A percentile compares a stretch with the other conserved stretches of the same genome.
Conservation (phyloP, 2,113 vertebrate species). For the Trichechus manatus region DNA sequence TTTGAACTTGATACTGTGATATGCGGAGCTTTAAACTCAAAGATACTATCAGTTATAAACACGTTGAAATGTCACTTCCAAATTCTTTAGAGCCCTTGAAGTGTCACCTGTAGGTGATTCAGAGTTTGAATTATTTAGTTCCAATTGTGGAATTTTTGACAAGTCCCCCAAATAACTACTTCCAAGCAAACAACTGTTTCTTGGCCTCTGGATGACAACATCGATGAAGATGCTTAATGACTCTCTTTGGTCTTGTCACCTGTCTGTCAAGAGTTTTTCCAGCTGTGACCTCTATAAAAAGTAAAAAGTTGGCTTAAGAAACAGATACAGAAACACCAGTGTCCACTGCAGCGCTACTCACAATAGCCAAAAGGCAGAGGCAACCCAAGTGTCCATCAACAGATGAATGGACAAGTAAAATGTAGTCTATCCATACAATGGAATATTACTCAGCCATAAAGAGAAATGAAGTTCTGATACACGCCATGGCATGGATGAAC, state of each 20-base stretch:
- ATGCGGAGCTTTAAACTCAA: conserved; percentile 15
- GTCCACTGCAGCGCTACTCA: too few relatives aligned
- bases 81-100: neutral
- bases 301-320: neutral
- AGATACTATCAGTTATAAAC: conserved; percentile 47
- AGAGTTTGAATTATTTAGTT: neutral
- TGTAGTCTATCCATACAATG: neutral
- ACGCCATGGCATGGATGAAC: neutral
- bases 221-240: neutral
- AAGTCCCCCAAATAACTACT: neutral
- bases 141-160: neutral
- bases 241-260: neutral
- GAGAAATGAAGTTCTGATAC: neutral
- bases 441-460: neutral
- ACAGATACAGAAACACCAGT: neutral
- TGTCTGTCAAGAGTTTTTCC: neutral
- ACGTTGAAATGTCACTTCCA: conserved; percentile 34
- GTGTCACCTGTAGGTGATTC: neutral
- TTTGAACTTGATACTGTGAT: conserved; percentile 46
- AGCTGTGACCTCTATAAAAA: neutral
- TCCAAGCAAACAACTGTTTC: neutral
- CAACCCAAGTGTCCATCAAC: too few relatives aligned
- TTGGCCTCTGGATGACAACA: neutral
- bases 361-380: too few relatives aligned
- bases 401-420: neutral